Base-by-base conservation (phyloP, 2,888 invertebrate species). In the Aromia moschata region DNA sequence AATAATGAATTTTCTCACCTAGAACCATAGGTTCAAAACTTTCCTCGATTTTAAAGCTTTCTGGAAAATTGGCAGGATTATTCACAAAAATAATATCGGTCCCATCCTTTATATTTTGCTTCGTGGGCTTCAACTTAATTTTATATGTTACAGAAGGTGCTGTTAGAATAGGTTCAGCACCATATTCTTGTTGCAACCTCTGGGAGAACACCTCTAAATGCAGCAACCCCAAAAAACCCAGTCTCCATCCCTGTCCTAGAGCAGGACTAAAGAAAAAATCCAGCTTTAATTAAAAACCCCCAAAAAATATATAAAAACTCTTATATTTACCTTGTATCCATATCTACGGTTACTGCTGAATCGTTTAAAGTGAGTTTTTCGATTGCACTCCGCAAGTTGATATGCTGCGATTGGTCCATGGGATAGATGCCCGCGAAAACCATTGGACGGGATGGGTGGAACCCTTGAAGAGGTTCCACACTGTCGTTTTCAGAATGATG, bases 321-420 rank as follows among this genome's bases (percentile, higher is more conserved):
- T n/a, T n/a, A n/a, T 36, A 40, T 12, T 49, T 81, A 93, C 94
- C 93, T 94, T 2, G 91, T 88, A 81, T 97, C 97, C 11, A 88
- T 78, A 33, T 83, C 84, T 2, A 95, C 84, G n/a, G 88, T 85
- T 2, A 98, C 97, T 58, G 94, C 96, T 3, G 94, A 91, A 81
- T 99, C 98, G 81, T 97, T 99, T 36, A 99, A 83, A n/a, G 89
- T 86, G 41, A 99, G 83, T 80, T 95, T 95, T 62, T 95, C 94
- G 52, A 99, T 90, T 9, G 98, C 94, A 73, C 84, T 87, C 70
- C 90, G 84, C 11, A 97, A 82, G 52, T 84, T 83, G 0, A 86
- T 76, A 75, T 91, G 90, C 74, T 96, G 91, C 0, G 94, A 91
- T 75, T 96, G 94, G 79, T 97, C 95, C 45, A 91, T 84, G 0